Base-by-base conservation (phyloP, 2,888 invertebrate species). In the Micoletzkya japonica region DNA sequence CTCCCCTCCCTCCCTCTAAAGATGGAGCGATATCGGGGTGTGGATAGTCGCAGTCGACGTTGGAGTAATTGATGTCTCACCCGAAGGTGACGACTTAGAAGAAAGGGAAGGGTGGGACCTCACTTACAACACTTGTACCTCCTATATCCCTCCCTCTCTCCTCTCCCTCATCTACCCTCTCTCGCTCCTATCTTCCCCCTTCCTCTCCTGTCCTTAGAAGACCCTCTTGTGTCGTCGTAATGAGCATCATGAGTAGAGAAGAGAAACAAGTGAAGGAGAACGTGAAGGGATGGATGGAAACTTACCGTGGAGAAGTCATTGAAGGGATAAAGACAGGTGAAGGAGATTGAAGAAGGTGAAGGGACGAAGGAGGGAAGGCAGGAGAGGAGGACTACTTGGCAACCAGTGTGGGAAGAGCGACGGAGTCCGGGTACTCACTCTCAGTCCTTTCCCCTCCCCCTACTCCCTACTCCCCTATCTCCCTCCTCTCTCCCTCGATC, bases 401-500 rank as follows among this genome's bases (percentile, higher is more conserved):
- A 60, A 39, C 26, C 24, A 49, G 44, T 32, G 30, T 10, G 49
- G 39, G 30, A 61, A 61, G 50, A 50, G 30, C 24, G 20, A n/a
- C 24, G 17, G 52, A n/a, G 52, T 17, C 14, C 20, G 34, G 59
- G 26, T 36, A 34, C 28, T 59, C 26, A 36, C 59, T 37, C 59
- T 28, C 28, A 24, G 36, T 24, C n/a, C 26, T n/a, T 52, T 24
- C 26, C 52, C 26, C n/a, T 24, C 26, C 26, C 52, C 24, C 52
- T 24, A 17, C 24, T 24, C 24, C 52, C 24, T 24, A n/a, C 52
- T 59, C 59, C 28, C 58, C 24, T 26, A 20, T 24, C 20, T 36
- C 34, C 58, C 34, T n/a, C 20, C 58, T 58, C 58, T 59, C 59
- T 37, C 37, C 37, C 59, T 24, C 37, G 36, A 44, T 34, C 59